Conservation (phyloP, 2,797 vertebrate genomes). For the Gymnothorax reevesii region DNA sequence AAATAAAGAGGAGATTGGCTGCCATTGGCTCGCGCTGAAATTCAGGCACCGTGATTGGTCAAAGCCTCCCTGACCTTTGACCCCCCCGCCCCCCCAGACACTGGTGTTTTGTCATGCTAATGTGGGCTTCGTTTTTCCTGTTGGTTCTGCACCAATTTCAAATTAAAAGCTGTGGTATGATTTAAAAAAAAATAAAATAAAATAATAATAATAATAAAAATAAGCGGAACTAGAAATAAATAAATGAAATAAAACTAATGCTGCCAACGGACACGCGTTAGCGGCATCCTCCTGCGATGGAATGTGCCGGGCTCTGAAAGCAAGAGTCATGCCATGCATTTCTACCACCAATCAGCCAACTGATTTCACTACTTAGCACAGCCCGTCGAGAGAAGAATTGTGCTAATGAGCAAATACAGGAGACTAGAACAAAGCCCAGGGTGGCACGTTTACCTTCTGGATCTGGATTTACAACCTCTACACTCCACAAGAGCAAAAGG, state of each 20-base stretch:
- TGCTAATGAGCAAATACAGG: too few relatives aligned
- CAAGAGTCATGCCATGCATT: too few relatives aligned
- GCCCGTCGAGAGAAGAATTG: too few relatives aligned
- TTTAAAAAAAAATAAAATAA: constrained; percentile 35
- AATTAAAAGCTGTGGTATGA: constrained; percentile 29
- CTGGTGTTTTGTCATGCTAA: not conserved
- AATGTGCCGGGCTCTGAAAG: too few relatives aligned
- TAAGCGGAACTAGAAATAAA: constrained; percentile 39
- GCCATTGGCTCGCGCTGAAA: not conserved
- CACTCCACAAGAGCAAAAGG: constrained; percentile 25
- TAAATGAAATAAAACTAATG: constrained; percentile 38
- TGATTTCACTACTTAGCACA: too few relatives aligned
- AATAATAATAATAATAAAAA: constrained; percentile 32
- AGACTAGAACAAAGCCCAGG: too few relatives aligned
- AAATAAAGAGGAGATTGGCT: not conserved
- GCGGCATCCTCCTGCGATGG: not conserved
- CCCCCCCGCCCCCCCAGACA: constrained; percentile 35
- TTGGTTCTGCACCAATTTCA: not conserved
- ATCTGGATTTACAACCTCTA: too few relatives aligned
- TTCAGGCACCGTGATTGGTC: not conserved
- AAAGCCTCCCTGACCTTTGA: constrained; percentile 40
- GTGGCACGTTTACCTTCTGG: too few relatives aligned
- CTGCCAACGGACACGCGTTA: not conserved
- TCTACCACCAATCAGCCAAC: too few relatives aligned
- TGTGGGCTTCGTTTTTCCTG: constrained; percentile 13